These are phyloP conservation scores for Dynastes grantii DNA, from an alignment of 2,888 invertebrate species.

Conservation along the genomic window DNA sequence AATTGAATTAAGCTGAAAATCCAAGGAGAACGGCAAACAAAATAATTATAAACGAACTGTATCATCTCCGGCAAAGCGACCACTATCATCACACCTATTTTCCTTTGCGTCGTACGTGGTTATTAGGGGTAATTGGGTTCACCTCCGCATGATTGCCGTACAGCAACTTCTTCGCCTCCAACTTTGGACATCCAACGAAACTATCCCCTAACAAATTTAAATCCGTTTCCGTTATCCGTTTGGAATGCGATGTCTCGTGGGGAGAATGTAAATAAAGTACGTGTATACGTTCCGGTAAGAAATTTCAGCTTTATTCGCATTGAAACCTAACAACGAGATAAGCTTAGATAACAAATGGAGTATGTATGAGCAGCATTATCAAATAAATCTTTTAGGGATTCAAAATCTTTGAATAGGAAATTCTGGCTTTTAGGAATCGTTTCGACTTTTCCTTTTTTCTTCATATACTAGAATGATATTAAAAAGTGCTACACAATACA, in stretches of 20 bases:
- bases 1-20: conserved; percentile 1
- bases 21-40: not conserved
- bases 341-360: conserved; percentile 27
- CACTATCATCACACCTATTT: not conserved
- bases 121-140: conserved; percentile 23
- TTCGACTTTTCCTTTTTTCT: not conserved
- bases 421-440: not conserved
- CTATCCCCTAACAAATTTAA: conserved; percentile 35
- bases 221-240: conserved; percentile 31
- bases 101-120: conserved; percentile 5
- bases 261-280: conserved; percentile 33
- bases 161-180: conserved; percentile 20
- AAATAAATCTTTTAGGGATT: not conserved
- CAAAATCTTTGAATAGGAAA: not conserved
- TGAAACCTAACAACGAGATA: conserved; percentile 20
- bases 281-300: conserved; percentile 23
- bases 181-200: conserved; percentile 25
- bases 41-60: conserved; percentile 1
- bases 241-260: conserved; percentile 38
- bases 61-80: not conserved
- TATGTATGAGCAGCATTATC: not conserved
- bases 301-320: conserved; percentile 6
- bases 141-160: conserved; percentile 6
- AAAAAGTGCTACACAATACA: too few relatives aligned
- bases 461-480: too few relatives aligned